Conservation (phyloP, 53 echinoderm and acorn worm species). For the Astropecten irregularis region DNA sequence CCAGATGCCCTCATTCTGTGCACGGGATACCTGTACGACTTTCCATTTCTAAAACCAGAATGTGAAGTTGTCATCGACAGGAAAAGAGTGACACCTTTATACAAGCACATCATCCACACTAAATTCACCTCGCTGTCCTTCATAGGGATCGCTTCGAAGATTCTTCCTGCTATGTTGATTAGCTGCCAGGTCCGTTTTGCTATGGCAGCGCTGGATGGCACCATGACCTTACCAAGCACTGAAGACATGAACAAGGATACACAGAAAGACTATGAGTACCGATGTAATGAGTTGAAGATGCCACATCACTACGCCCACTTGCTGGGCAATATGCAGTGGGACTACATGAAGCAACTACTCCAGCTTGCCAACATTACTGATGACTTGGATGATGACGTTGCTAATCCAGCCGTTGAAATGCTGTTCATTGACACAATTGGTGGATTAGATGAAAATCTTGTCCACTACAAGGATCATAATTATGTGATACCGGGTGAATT, state of each 20-base stretch:
- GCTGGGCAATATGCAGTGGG: conserved; percentile 74
- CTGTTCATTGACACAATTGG: too few species aligned
- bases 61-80: conserved; percentile 62
- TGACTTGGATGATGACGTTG: not conserved
- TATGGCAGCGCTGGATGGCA: conserved; percentile 69
- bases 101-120: conserved; percentile 81
- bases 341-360: conserved; percentile 60
- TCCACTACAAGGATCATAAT: too few species aligned
- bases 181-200: conserved; percentile 60
- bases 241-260: conserved; percentile 70
- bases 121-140: conserved; percentile 71
- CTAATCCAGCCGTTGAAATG: not conserved
- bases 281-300: conserved; percentile 37
- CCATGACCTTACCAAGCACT: conserved; percentile 65
- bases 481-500: too few species aligned
- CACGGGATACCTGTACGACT: conserved; percentile 79
- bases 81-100: conserved; percentile 68
- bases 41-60: conserved; percentile 77
- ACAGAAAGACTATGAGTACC: conserved; percentile 49
- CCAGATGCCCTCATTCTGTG: conserved; percentile 80
- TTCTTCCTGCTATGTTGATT: conserved; percentile 78
- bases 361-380: conserved; percentile 43
- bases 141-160: conserved; percentile 65
- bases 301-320: conserved; percentile 69
- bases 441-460: too few species aligned